Percentiles rank a stretch among this genome's conserved stretches.
phyloP scores from a whole-genome alignment of 1,140 invertebrate genomes.

The Ostrea denselamellosa region DNA sequence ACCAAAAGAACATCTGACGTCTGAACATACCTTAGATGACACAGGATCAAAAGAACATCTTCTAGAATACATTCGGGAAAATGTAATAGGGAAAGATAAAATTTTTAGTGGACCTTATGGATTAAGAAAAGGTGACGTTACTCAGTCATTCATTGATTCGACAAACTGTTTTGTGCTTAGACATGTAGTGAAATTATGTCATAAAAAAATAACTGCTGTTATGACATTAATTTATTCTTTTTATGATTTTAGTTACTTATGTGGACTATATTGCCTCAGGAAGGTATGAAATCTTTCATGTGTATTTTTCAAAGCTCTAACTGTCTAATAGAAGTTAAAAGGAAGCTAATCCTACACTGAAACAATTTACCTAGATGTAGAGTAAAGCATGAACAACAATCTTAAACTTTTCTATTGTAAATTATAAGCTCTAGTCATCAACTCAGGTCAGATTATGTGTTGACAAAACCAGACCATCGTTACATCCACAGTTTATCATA shows the following conservation, averaged over 20 bases:
- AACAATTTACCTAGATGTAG: too few species aligned
- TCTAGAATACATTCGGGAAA: constrained; percentile 83
- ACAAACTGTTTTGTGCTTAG: background rate
- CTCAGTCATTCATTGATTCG: background rate
- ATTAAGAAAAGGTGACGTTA: constrained; percentile 84
- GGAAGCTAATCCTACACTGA: too few species aligned
- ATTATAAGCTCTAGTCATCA: too few species aligned
- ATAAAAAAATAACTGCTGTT: too few species aligned
- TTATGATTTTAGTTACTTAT: constrained; percentile 71
- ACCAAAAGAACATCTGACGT: constrained; percentile 7
- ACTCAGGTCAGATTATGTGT: too few species aligned
- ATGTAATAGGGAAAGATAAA: constrained; percentile 88
- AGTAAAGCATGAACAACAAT: too few species aligned
- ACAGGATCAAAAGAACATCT: constrained; percentile 48
- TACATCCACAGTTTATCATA: too few species aligned
- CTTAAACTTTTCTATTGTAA: too few species aligned
- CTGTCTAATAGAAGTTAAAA: too few species aligned
- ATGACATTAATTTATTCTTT: constrained; percentile 40
- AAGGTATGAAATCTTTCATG: constrained; percentile 53
- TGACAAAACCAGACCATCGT: too few species aligned
- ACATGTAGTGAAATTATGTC: too few species aligned
- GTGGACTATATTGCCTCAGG: constrained; percentile 75
- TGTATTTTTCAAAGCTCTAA: too few species aligned
- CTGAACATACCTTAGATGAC: background rate
- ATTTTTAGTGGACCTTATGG: constrained; percentile 90